Conservation (phyloP, 2,888 invertebrate species). For the Physocephala rufipes region DNA sequence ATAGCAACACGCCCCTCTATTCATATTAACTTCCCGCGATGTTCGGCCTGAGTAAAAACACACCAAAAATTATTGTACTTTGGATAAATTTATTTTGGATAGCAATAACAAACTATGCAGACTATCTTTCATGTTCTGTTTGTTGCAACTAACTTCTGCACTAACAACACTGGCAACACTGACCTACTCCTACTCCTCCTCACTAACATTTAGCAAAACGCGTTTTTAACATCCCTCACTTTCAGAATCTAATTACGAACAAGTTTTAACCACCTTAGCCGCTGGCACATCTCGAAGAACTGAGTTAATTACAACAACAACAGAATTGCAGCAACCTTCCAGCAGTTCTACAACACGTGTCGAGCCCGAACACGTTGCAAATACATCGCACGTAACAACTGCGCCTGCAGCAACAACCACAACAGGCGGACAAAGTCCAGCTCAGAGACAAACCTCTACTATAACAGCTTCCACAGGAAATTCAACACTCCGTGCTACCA, state of each 20-base stretch:
- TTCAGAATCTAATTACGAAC: constrained; percentile 58
- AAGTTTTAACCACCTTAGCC: constrained; percentile 50
- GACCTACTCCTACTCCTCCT: constrained; percentile 2
- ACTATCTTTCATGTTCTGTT: constrained; percentile 20
- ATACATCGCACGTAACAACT: constrained; percentile 54
- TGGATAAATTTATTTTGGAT: constrained; percentile 27
- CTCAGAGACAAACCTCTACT: constrained; percentile 44
- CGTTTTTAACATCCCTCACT: constrained; percentile 37
- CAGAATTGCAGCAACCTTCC: constrained; percentile 68
- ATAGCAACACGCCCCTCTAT: constrained; percentile 22
- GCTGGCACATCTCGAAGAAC: constrained; percentile 51
- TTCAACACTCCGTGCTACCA: constrained; percentile 54
- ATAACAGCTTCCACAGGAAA: constrained; percentile 35
- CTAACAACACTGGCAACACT: constrained; percentile 38
- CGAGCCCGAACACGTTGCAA: constrained; percentile 47
- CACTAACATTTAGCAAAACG: constrained; percentile 5
- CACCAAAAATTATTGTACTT: constrained; percentile 26
- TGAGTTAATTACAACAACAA: constrained; percentile 61
- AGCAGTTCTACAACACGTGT: constrained; percentile 50
- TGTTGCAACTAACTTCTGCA: constrained; percentile 21
- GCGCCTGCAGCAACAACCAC: constrained; percentile 51
- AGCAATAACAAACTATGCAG: background rate
- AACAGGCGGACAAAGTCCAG: constrained; percentile 40
- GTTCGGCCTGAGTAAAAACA: constrained; percentile 32
- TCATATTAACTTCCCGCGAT: constrained; percentile 19